Conservation (phyloP, 1,140 invertebrate genomes). For the Lutraria rhynchaena region DNA sequence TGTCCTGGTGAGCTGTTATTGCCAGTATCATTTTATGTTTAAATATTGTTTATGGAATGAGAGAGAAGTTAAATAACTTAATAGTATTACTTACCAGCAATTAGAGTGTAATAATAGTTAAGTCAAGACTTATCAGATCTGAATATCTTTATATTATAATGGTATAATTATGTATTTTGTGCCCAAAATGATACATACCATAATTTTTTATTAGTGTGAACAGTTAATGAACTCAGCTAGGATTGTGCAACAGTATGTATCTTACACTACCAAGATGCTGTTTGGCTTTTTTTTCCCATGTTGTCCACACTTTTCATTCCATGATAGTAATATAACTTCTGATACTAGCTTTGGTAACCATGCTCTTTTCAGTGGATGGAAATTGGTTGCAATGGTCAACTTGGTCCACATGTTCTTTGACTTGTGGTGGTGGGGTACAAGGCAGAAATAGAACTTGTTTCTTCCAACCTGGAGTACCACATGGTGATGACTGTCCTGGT, state of each 20-base stretch:
- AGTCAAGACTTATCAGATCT: neutral
- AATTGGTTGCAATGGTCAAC: slow-evolving; percentile 62
- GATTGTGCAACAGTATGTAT: no score
- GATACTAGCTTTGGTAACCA: no score
- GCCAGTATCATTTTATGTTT: neutral
- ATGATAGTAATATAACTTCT: no score
- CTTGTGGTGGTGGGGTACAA: slow-evolving; percentile 70
- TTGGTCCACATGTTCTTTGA: slow-evolving; percentile 61
- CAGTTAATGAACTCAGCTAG: no score
- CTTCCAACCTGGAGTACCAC: slow-evolving; percentile 52
- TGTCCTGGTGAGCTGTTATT: slow-evolving; percentile 66
- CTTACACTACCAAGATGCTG: no score
- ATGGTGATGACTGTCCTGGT: slow-evolving; percentile 69
- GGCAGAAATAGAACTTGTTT: slow-evolving; percentile 64
- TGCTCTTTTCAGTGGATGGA: slow-evolving; percentile 65
- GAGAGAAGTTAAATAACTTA: neutral
- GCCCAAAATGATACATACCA: neutral
- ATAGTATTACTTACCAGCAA: no score
- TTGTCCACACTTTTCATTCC: no score
- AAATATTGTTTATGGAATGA: neutral
- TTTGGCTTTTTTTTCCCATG: no score
- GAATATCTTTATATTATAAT: neutral
- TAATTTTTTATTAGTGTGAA: no score
- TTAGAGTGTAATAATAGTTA: neutral
- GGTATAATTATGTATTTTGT: neutral